Conservation (phyloP, 2,888 invertebrate species). For the Cyrtodaria siliqua region DNA sequence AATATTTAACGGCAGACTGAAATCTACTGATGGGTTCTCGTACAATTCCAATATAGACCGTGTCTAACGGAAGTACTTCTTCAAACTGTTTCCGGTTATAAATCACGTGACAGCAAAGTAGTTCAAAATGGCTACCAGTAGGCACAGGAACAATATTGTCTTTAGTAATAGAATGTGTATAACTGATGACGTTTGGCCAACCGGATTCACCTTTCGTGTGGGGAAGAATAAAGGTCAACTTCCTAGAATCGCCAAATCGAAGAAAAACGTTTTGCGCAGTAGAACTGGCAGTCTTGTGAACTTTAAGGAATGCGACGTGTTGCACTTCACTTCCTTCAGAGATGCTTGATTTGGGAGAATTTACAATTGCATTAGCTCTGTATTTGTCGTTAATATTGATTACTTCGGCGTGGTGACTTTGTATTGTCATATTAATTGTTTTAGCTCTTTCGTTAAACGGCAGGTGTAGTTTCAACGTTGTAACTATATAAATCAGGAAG, state of each 20-base stretch:
- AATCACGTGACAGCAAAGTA: slow-evolving; percentile 73
- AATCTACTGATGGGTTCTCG: slow-evolving; percentile 70
- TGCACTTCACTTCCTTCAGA: slow-evolving; percentile 22
- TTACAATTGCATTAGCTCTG: no score
- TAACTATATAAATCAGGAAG: slow-evolving; percentile 11
- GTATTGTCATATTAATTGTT: no score
- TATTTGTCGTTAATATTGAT: no score
- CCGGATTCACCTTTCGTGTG: slow-evolving; percentile 43
- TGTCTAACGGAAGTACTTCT: slow-evolving; percentile 61
- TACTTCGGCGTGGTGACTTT: no score
- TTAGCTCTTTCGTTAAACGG: no score
- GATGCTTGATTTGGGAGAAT: no score
- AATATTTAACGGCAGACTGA: slow-evolving; percentile 63
- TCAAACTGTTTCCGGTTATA: slow-evolving; percentile 59
- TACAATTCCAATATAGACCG: slow-evolving; percentile 66
- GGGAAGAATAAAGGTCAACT: slow-evolving; percentile 66
- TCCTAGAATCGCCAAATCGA: slow-evolving; percentile 61
- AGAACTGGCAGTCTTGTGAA: slow-evolving; percentile 72
- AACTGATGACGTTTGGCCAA: slow-evolving; percentile 65
- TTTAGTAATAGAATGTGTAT: slow-evolving; percentile 32
- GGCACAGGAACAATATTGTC: slow-evolving; percentile 59
- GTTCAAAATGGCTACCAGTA: slow-evolving; percentile 59
- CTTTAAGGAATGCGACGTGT: slow-evolving; percentile 70
- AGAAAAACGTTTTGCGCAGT: slow-evolving; percentile 69
- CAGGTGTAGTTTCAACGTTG: slow-evolving; percentile 4